Conservation (phyloP, 2,888 invertebrate species). For the Trissoscelio sp. region DNA sequence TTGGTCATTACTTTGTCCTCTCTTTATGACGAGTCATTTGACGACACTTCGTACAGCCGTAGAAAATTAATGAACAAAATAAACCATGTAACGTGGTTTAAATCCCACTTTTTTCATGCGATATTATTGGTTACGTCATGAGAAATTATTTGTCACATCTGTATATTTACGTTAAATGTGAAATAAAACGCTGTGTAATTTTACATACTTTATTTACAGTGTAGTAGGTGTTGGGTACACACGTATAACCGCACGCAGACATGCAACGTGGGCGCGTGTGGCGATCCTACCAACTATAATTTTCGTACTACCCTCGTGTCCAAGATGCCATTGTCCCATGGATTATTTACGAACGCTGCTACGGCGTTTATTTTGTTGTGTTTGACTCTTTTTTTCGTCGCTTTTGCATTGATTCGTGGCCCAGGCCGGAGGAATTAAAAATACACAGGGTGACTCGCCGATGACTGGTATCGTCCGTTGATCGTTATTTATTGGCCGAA, state of each 20-base stretch:
- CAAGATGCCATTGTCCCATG: slow-evolving; percentile 60
- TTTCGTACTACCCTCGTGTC: slow-evolving; percentile 57
- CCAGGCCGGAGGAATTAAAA: slow-evolving; percentile 43
- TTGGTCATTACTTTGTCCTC: slow-evolving; percentile 45
- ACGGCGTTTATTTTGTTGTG: slow-evolving; percentile 20
- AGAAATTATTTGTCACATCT: too few relatives aligned
- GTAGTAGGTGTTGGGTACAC: slow-evolving; percentile 70
- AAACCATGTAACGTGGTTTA: too few relatives aligned
- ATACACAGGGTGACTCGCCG: slow-evolving; percentile 33
- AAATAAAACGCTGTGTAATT: too few relatives aligned
- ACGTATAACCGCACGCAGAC: slow-evolving; percentile 66
- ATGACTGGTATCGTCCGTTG: slow-evolving; percentile 35
- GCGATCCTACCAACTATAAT: slow-evolving; percentile 51
- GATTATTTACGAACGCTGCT: slow-evolving; percentile 60
- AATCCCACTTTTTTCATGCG: too few relatives aligned
- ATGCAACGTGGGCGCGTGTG: slow-evolving; percentile 50
- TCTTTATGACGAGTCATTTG: background rate
- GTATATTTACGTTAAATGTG: too few relatives aligned
- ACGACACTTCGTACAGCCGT: slow-evolving; percentile 11
- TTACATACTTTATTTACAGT: too few relatives aligned
- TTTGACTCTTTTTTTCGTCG: background rate
- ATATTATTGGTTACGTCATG: too few relatives aligned
- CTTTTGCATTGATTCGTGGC: slow-evolving; percentile 23
- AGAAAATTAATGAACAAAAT: slow-evolving; percentile 23
- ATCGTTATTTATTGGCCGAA: slow-evolving; percentile 61